Evolutionary conservation across 2,888 invertebrate species (phyloP), one percentile per base, ranked within the genome.

Genomic region (Macropis europaea): DNA sequence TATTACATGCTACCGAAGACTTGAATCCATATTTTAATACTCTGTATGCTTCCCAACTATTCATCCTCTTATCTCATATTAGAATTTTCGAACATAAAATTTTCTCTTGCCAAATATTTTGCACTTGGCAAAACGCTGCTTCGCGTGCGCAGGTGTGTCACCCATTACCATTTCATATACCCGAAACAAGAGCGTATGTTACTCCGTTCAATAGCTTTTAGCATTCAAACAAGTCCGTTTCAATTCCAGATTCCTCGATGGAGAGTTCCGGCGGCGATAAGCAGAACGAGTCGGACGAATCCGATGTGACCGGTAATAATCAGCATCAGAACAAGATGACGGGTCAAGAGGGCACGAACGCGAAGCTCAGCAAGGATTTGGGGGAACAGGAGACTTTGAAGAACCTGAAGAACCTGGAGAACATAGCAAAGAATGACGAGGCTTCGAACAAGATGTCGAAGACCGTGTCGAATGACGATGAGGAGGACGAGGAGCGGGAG

Each of bases 201-300:
- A 13, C 2, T 43, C 3, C 7, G 5, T 5, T 32, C 19, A 34
- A 2, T 36, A 2, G 17, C 24, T 11, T 17, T 4, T 15, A 7
- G 26, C n/a, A 40, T 11, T 32, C 7, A 47, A 45, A 5, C 28
- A 45, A n/a, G 2, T 43, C 11, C 7, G 2, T 19, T 15, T 52
- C 38, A 50, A 11, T 50, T 77, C 34, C 80, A 88, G 88, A 82
- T 84, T 72, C 68, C 77, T 84, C 86, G 84, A 88, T 88, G 88
- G 88, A 88, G 85, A 83, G 85, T 78, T 81, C 82, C 75, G 83
- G 83, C 61, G 84, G 84, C 64, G 85, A 85, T 38, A 85, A 86
- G 69, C 82, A 82, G 67, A 84, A 82, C 76, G 84, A 84, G 67
- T 86, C 83, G 73, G 87, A 87, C 77, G 87, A 86, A 64, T 84